Evolutionary conservation across 2,797 vertebrate species (phyloP).

Genomic region (Phrynocephalus guinanensis): DNA sequence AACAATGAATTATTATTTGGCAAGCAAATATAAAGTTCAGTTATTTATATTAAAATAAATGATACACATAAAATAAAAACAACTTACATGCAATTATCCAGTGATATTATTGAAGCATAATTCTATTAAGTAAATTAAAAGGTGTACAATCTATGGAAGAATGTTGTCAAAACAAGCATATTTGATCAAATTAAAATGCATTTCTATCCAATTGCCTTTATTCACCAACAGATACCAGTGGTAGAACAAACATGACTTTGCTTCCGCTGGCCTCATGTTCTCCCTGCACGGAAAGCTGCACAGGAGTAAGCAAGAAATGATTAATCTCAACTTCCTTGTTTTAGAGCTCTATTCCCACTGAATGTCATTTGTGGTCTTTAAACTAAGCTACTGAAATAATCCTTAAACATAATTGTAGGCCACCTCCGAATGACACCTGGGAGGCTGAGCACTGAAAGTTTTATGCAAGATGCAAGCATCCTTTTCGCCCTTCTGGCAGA

Average conservation of each 20-base stretch:
- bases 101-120: neutral
- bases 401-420: neutral
- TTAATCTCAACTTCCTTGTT: neutral
- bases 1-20: constrained; percentile 67
- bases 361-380: too few relatives aligned
- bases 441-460: neutral
- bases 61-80: constrained; percentile 7
- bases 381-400: neutral
- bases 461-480: neutral
- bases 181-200: neutral
- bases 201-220: neutral
- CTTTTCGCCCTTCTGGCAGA: neutral
- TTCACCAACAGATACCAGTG: neutral
- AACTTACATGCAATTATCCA: neutral
- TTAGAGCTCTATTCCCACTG: neutral
- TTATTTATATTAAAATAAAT: constrained; percentile 2
- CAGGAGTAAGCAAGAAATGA: neutral
- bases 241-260: neutral
- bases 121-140: neutral
- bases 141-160: neutral
- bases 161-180: neutral
- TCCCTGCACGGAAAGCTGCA: neutral
- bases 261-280: neutral
- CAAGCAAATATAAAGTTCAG: constrained; percentile 49
- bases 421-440: neutral